Evolutionary conservation across 2,797 vertebrate species (phyloP).

Genomic region (Acestrorhynchus altus): DNA sequence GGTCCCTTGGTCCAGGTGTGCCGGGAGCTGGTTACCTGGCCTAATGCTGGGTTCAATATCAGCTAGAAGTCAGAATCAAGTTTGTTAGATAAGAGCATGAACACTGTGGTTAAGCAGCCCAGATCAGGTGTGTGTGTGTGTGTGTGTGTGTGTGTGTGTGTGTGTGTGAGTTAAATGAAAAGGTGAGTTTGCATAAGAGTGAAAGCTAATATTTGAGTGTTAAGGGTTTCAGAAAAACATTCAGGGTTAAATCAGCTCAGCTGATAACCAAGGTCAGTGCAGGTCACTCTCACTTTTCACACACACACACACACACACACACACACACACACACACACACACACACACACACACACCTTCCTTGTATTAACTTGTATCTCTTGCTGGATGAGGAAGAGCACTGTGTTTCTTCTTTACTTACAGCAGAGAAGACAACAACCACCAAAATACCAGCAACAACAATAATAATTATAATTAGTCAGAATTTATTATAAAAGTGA

Average conservation of each 20-base stretch:
- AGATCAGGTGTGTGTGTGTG: no score
- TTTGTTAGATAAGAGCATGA: background rate
- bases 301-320: no score
- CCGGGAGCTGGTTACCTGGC: background rate
- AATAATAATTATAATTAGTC: no score
- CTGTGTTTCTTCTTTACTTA: no score
- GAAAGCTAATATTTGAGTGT: background rate
- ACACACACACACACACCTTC: no score
- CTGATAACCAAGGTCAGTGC: background rate
- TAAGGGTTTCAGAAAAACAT: background rate
- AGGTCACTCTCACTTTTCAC: background rate
- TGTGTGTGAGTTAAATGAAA: background rate
- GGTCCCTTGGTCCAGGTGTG: background rate
- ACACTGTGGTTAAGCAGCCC: background rate
- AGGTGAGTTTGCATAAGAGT: background rate
- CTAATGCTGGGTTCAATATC: background rate
- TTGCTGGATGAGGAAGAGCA: no score
- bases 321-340: no score
- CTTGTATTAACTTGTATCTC: no score
- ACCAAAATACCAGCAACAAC: no score
- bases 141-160: no score
- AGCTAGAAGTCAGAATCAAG: background rate
- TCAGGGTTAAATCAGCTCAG: background rate
- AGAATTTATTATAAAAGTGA: no score
- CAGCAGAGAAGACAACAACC: no score